Evolutionary conservation across 1,140 invertebrate genomes (phyloP).

Genomic region (Ridgeia piscesae): DNA sequence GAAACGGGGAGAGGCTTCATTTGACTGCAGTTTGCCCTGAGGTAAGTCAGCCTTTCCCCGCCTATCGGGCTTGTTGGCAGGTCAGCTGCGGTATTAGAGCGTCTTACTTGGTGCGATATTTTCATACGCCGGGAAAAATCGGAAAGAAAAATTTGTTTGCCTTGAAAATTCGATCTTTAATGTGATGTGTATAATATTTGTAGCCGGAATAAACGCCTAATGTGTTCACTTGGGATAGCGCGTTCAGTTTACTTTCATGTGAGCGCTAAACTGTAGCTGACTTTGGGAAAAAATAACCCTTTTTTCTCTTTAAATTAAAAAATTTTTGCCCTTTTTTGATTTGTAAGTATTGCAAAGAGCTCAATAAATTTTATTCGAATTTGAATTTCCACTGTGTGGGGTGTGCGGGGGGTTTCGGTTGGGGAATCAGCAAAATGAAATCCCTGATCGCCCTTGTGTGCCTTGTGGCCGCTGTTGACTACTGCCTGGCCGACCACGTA

Average conservation of each 20-base stretch:
- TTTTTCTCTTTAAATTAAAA: too few species aligned
- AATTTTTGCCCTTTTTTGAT: too few species aligned
- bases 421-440: constrained; percentile 13
- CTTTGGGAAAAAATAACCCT: too few species aligned
- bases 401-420: not conserved
- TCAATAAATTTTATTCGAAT: too few species aligned
- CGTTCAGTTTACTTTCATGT: not conserved
- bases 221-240: too few species aligned
- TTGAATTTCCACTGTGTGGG: too few species aligned
- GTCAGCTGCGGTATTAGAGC: not conserved
- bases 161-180: not conserved
- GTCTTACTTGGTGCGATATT: too few species aligned
- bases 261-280: not conserved
- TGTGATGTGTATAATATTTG: not conserved
- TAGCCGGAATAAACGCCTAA: too few species aligned
- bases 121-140: not conserved
- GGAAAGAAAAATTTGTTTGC: not conserved
- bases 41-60: not conserved
- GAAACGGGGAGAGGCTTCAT: not conserved
- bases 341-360: too few species aligned
- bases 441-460: constrained; percentile 7
- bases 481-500: not conserved
- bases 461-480: not conserved
- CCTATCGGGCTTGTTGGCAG: not conserved
- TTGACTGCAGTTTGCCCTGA: constrained; percentile 3